Evolutionary conservation across 2,888 invertebrate species (phyloP), one percentile per base, ranked within the genome.

Genomic region (Melieria picta): DNA sequence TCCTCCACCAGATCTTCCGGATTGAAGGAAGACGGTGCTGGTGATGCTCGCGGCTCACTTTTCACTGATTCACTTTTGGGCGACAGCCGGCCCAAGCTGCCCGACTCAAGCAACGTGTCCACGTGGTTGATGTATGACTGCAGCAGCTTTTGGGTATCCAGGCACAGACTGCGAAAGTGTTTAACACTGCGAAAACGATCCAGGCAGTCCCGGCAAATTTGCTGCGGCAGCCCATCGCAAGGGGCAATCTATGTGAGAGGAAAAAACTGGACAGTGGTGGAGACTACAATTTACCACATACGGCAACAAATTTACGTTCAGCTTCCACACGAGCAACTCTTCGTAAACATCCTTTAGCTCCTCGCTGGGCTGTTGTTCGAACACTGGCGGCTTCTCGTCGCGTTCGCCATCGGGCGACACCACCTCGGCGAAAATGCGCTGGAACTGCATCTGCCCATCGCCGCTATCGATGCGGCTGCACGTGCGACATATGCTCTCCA

Each of bases 401-500:
- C 69, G 67, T 60, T 68, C 70, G 56, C 61, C 68, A 7, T 61
- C n/a, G 7, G 60, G 7, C 4, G 65, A 73, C 47, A 52, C 65
- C 57, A 72, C 74, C 57, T 73, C 76, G 52, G 73, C 74, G 55
- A 80, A 80, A 72, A 80, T 79, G 55, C 77, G 76, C 13, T 75
- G 75, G 65, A 80, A 77, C 68, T 75, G 75, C 56, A 79, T 50
- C 16, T 66, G 58, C 16, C 66, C 78, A 75, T 79, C 75, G 45
- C 77, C 78, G 50, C 77, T 77, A 57, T 77, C 79, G 63, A 77
- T 80, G 48, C 80, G 77, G 71, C 80, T 78, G 66, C 80, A 80
- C 10, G 79, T 75, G 13, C 80, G 77, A 69, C 80, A 80, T 45
- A 78, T 80, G 71, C 78, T 78, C 68, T 80, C 79, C 60, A 80